Evolutionary conservation across 2,113 vertebrate species (phyloP).

Genomic region (Neolamprologus sp.): DNA sequence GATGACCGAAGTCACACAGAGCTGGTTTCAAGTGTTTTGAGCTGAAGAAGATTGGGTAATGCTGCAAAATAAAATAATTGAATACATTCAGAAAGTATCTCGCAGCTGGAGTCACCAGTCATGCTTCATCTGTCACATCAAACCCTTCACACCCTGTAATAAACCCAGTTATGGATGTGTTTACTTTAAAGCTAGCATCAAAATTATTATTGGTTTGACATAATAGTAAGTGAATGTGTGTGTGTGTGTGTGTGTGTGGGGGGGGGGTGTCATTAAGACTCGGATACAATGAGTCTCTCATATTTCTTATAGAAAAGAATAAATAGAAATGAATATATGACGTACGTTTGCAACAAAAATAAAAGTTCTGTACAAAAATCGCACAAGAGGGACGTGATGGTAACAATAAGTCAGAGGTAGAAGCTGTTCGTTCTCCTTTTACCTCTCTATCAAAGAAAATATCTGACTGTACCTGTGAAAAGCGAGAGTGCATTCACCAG

Average conservation of each 20-base stretch:
- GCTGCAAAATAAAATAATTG: not conserved
- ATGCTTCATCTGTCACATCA: not conserved
- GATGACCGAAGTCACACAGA: not conserved
- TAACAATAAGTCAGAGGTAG: not conserved
- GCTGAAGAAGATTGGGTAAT: not conserved
- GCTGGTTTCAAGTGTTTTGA: not conserved
- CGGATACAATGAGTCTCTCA: not conserved
- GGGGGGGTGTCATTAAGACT: fast-evolving
- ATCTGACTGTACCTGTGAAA: not conserved
- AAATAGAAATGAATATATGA: not conserved
- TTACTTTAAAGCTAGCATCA: not conserved
- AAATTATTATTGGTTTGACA: not conserved
- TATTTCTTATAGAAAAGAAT: not conserved
- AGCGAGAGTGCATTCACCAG: not conserved
- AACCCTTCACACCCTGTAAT: not conserved
- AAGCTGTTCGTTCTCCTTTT: not conserved
- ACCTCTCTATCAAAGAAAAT: not conserved
- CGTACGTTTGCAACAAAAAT: fast-evolving
- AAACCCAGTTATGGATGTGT: not conserved
- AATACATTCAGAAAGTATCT: not conserved
- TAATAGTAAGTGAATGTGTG: not conserved
- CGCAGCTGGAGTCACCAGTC: not conserved
- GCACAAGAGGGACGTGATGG: not conserved
- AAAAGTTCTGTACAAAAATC: not conserved
- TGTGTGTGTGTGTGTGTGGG: not conserved